Conservation (phyloP, 2,113 vertebrate species). For the Eurypyga helias region DNA sequence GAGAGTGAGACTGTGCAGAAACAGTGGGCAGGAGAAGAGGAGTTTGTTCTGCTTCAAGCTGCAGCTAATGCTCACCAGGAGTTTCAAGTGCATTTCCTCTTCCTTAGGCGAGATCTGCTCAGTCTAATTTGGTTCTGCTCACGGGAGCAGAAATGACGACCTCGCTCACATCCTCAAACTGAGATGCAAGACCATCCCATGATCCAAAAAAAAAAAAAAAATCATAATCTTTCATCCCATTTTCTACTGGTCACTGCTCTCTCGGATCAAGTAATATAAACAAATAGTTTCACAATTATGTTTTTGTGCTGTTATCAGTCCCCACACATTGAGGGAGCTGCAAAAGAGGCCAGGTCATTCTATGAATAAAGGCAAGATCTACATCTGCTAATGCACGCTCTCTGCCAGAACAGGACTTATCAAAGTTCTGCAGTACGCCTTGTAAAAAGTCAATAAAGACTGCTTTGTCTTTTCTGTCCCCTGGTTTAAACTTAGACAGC, state of each 20-base stretch:
- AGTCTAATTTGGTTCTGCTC: neutral
- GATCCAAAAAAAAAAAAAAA: neutral
- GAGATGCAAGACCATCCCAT: neutral
- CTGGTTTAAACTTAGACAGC: neutral
- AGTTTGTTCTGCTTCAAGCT: neutral
- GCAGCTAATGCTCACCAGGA: neutral
- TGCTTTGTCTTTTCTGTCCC: neutral
- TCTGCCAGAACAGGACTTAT: neutral
- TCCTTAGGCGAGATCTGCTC: neutral
- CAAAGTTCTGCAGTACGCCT: neutral
- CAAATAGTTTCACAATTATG: neutral
- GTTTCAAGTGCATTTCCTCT: neutral
- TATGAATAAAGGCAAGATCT: constrained; percentile 1
- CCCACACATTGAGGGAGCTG: neutral
- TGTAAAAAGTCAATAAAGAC: neutral
- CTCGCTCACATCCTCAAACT: neutral
- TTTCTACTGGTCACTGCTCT: neutral
- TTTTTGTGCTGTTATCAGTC: constrained; percentile 23
- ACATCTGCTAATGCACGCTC: neutral
- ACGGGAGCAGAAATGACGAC: neutral
- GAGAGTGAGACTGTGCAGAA: neutral
- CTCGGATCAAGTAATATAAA: neutral
- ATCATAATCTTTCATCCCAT: rapidly evolving
- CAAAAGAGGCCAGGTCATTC: neutral
- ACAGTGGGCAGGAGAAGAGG: neutral